Percentiles rank a stretch among this genome's conserved stretches.
Evolutionary conservation across 53 echinoderm and acorn worm genomes (phyloP).

Genomic region (Paracentrotus lividus): DNA sequence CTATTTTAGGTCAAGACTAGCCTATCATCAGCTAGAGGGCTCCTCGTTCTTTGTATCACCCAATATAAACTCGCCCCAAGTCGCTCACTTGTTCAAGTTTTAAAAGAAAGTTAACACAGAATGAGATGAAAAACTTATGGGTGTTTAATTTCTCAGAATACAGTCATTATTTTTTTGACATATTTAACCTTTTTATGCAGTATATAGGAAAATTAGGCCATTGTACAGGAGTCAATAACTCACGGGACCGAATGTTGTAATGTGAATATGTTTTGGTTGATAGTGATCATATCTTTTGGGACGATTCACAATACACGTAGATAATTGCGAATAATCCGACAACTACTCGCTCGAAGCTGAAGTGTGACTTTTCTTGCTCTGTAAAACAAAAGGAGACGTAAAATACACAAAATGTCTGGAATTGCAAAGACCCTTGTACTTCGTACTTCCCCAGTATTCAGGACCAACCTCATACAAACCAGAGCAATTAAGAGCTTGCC

Average conservation of each 20-base stretch:
- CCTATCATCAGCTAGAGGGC: neutral
- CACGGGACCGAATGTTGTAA: no score
- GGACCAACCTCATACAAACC: constrained; percentile 28
- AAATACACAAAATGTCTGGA: constrained; percentile 46
- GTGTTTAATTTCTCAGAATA: no score
- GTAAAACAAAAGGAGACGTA: neutral
- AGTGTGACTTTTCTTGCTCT: neutral
- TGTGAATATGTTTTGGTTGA: neutral
- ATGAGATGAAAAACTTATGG: neutral
- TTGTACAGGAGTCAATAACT: no score
- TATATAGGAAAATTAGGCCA: no score
- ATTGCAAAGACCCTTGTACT: constrained; percentile 1
- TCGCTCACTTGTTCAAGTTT: neutral
- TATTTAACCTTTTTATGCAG: no score
- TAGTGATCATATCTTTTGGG: neutral
- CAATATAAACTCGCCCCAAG: neutral
- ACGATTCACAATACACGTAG: neutral
- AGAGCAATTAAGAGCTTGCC: constrained; percentile 41
- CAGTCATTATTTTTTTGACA: no score
- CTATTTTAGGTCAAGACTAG: neutral
- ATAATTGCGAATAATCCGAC: no score
- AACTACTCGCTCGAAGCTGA: neutral
- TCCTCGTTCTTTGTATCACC: neutral
- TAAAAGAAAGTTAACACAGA: neutral
- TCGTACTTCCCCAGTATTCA: constrained; percentile 31